These are phyloP conservation scores for Setipinna tenuifilis DNA, from an alignment of 2,797 vertebrate genomes.

Conservation along the genomic window DNA sequence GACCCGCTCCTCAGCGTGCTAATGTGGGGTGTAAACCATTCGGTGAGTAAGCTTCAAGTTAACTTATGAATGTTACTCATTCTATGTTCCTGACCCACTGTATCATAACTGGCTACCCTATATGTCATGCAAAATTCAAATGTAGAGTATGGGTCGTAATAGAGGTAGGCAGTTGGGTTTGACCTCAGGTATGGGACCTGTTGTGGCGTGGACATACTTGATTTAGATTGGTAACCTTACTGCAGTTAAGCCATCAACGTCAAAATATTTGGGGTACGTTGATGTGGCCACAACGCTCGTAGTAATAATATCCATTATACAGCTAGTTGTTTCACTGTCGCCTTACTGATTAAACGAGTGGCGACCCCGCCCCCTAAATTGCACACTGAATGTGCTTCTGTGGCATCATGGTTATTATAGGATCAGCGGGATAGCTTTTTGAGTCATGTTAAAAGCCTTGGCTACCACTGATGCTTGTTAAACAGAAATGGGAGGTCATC, in stretches of 20 bases:
- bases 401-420: background rate
- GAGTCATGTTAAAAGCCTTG: background rate
- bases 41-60: slow-evolving; percentile 71
- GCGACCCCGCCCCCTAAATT: background rate
- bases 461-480: background rate
- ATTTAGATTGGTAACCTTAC: background rate
- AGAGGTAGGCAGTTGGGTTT: background rate
- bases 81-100: background rate
- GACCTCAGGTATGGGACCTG: slow-evolving; percentile 8
- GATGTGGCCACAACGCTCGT: background rate
- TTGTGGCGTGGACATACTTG: background rate
- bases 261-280: background rate
- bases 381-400: background rate
- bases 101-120: background rate
- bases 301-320: background rate
- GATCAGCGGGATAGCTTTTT: background rate
- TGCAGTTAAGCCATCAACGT: background rate
- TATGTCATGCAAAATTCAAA: background rate
- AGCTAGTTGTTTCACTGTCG: background rate
- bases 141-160: background rate
- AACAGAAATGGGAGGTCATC: background rate
- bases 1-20: slow-evolving; percentile 87
- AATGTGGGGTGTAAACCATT: slow-evolving; percentile 90
- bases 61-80: background rate
- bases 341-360: background rate